Conservation (phyloP, 2,797 vertebrate genomes). For the Microchirus variegatus region DNA sequence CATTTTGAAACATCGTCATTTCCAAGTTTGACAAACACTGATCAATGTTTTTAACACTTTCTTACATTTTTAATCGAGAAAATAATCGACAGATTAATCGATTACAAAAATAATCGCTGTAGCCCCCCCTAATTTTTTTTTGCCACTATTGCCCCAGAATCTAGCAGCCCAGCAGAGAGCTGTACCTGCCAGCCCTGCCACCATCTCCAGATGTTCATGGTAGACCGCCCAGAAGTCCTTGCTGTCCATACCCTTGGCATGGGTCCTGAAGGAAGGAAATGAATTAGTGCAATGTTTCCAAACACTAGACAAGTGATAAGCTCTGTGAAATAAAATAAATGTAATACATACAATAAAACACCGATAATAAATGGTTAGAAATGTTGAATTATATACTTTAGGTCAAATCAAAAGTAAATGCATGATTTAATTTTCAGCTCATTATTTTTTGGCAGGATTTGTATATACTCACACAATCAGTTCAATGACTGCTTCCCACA, state of each 20-base stretch:
- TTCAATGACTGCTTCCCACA: constrained; percentile 95
- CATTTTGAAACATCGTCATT: too few species aligned
- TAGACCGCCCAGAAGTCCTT: constrained; percentile 94
- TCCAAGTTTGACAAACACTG: too few species aligned
- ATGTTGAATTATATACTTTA: too few species aligned
- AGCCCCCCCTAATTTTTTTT: too few species aligned
- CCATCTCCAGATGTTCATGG: constrained; percentile 91
- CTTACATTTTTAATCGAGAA: too few species aligned
- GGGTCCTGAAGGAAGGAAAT: constrained; percentile 78
- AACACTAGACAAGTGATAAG: neutral
- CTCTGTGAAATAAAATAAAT: neutral
- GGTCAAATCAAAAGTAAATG: neutral
- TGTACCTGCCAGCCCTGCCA: constrained; percentile 88
- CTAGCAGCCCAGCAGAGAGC: neutral
- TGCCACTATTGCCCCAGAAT: neutral
- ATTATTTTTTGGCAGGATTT: neutral
- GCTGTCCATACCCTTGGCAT: constrained; percentile 95
- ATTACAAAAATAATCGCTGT: too few species aligned
- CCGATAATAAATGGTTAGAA: too few species aligned
- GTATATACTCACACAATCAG: constrained; percentile 87
- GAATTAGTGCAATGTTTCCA: neutral
- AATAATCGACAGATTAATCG: too few species aligned
- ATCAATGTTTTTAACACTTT: too few species aligned
- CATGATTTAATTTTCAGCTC: neutral
- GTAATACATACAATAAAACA: too few species aligned